Evolutionary conservation across 2,113 vertebrate genomes (phyloP), one percentile per base, ranked within the genome.

Genomic region (Beaufortia kweichowensis): DNA sequence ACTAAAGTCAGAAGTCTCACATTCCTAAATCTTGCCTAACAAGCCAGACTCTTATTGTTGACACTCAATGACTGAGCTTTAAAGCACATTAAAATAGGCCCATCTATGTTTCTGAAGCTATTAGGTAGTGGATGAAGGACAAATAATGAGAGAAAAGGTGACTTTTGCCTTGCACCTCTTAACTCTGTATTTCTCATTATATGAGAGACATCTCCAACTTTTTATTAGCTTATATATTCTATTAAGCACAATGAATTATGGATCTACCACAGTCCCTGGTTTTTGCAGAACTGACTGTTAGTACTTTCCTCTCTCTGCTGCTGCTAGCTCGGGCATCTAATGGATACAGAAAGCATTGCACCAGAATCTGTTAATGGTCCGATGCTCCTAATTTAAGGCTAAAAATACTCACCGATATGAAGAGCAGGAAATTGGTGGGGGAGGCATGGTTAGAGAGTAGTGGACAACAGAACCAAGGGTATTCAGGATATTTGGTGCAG

Each of bases 231-330:
- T 62, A 66, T 85, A 87, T 79, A 87, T 88, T 84, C 77, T 83
- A 61, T 87, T 84, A 87, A 84, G 77, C 83, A 57, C 53, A 75
- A 76, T 89, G 74, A 87, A 88, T 90, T 82, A 86, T 85, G 75
- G 83, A 85, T 72, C 79, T 77, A 78, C 62, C 76, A 60, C 81
- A 75, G 73, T 33, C 23, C 39, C 66, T 69, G 75, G 62, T 23
- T 53, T 59, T 80, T 77, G 63, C 39, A 3, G 78, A 79, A 64
- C 69, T 81, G 46, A 69, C 80, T 80, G 75, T 89, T 84, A 76
- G 81, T 53, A 60, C 72, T 81, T 79, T 76, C 61, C 79, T 53
- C 46, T 53, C 73, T 56, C 35, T n/a, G 50, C 64, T 55, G 50
- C 53, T 62, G 48, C 50, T 19, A 55, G 19, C 33, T 31, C 23